Evolutionary conservation across 2,113 vertebrate genomes (phyloP), one percentile per base, ranked within the genome.

Genomic region (Neopipo cinnamomea): DNA sequence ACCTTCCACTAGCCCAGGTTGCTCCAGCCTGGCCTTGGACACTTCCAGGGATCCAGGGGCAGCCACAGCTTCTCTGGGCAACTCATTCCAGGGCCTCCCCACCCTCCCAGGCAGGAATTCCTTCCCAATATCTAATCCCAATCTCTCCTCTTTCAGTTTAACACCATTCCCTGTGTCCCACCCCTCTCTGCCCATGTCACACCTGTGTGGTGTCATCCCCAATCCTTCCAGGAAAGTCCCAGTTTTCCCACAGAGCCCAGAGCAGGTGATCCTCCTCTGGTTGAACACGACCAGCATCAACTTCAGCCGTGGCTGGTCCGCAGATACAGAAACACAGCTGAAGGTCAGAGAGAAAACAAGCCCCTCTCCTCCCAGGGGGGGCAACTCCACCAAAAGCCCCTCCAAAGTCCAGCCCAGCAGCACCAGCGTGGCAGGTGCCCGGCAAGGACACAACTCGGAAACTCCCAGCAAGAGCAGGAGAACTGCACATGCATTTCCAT

Each of bases 311-410:
- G 27, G 41, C 8, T 20, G 84, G 55, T 41, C 56, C 59, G 12
- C 9, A 35, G 12, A 11, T 25, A 37, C 8, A 23, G 47, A 59
- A 42, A 12, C 42, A 52, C 8, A 59, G 13, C 21, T 68, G 37
- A 77, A 49, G 53, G 23, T 15, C 41, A 55, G 19, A 11, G 9
- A 75, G 33, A 35, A 15, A 15, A 58, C 1, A 1, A 53, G 17
- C 39, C 0, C 0, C 28, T 56, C 52, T 49, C 8, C 18, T 49
- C 6, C 4, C n/a, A n/a, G 55, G 30, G 6, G 11, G 8, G 21
- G 14, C 33, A 56, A 39, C 27, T 39, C 21, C 47, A 30, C 12
- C 70, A 35, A 20, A 47, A 2, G 17, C 58, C 14, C 35, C 42
- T 61, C 70, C 39, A 41, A 68, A 74, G 23, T 7, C 75, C 37